Evolutionary conservation across 2,113 vertebrate species (phyloP), one percentile per base, ranked within the genome.

Genomic region (Syngnathus scovelli): DNA sequence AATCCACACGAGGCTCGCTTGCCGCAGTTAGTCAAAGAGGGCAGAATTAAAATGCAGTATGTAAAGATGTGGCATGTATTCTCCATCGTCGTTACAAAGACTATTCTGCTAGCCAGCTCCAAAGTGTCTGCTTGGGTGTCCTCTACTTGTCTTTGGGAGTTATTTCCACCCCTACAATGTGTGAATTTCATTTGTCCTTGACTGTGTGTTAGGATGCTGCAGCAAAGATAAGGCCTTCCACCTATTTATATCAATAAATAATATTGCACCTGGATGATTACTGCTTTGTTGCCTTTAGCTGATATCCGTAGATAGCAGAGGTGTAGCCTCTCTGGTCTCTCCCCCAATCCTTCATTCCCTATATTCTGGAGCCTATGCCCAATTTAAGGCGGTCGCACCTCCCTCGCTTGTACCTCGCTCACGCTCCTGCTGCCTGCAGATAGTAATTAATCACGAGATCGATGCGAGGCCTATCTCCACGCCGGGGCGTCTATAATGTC

Each of bases 381-480:
- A 41, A 69, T 76, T 78, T 74, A 71, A 69, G 58, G 72, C 68
- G 38, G 54, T 76, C 67, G 71, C 70, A 58, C 58, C 75, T 58
- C 67, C 54, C 67, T 58, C 44, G 15, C 55, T 33, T 52, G 54
- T 39, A 59, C 38, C 63, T 19, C 23, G 36, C 63, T 81, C 74
- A 41, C 76, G 67, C 69, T 67, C 72, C 83, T 78, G 85, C 77
- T 69, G 84, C 88, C 87, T 86, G 87, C 86, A 89, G 88, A 89
- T 87, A 86, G 89, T 87, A 87, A 91, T 90, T 90, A 90, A 90
- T 90, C 90, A 90, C 80, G 56, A 52, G 85, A 85, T 91, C 89
- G 69, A 91, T 90, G 80, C 69, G 82, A 78, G 85, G 86, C 88
- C 89, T 83, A 87, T 87, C 87, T 90, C 79, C 79, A 82, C 82